These are phyloP conservation scores for Nixonia krombeini DNA, from an alignment of 1,140 invertebrate species.

Conservation along the genomic window DNA sequence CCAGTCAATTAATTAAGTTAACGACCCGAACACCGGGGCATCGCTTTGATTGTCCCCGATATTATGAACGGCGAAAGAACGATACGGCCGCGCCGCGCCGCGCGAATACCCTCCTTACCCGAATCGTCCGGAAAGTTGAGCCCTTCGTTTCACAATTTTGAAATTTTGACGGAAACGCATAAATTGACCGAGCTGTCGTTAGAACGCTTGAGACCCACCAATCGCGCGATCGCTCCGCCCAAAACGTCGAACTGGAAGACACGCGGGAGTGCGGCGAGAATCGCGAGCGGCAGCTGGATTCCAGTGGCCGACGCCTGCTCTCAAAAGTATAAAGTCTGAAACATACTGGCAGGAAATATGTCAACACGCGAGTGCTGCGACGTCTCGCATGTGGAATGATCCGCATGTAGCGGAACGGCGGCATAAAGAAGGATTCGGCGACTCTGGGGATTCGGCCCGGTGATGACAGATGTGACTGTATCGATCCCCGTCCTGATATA, in stretches of 20 bases:
- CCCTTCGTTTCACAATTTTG: not conserved
- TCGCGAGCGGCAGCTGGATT: too few species aligned
- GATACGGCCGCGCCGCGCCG: slow-evolving; percentile 5
- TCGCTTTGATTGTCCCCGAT: slow-evolving; percentile 45
- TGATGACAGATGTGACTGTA: slow-evolving; percentile 49
- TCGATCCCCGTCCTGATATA: slow-evolving; percentile 29
- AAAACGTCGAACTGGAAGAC: too few species aligned
- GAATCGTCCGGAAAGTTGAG: not conserved
- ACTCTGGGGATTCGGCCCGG: slow-evolving; percentile 42
- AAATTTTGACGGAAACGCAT: not conserved
- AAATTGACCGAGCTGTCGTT: too few species aligned
- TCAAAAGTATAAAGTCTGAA: too few species aligned
- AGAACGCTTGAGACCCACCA: too few species aligned
- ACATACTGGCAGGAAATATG: too few species aligned
- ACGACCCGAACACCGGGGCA: slow-evolving; percentile 41
- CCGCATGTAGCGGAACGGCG: not conserved
- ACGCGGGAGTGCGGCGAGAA: too few species aligned
- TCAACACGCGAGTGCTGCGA: too few species aligned
- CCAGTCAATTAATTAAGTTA: slow-evolving; percentile 47
- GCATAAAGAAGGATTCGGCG: slow-evolving; percentile 39
- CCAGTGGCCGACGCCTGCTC: too few species aligned
- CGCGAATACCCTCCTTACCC: not conserved
- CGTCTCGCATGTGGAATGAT: not conserved
- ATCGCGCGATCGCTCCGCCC: too few species aligned
- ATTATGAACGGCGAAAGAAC: slow-evolving; percentile 29